Evolutionary conservation across 2,113 vertebrate genomes (phyloP).

Genomic region (Scophthalmus maximus): DNA sequence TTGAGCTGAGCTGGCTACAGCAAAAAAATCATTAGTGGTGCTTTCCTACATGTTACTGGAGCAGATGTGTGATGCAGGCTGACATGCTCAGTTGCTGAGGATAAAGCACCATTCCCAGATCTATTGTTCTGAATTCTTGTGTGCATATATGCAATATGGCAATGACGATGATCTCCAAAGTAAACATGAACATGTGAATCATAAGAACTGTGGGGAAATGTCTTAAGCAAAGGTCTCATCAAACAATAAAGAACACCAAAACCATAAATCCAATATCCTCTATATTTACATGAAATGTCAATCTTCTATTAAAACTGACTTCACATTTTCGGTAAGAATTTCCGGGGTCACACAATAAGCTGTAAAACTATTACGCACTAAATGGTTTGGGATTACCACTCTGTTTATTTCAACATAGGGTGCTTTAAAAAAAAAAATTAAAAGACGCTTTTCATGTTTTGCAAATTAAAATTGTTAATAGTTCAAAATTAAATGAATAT

Average conservation of each 20-base stretch:
- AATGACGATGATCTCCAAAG: constrained; percentile 22
- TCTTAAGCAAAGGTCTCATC: constrained; percentile 30
- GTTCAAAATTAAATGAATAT: constrained; percentile 33
- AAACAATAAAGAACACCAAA: constrained; percentile 57
- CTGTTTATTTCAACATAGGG: constrained; percentile 43
- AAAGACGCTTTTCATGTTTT: constrained; percentile 19
- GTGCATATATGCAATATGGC: constrained; percentile 20
- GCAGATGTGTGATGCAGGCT: constrained; percentile 10
- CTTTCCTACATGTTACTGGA: constrained; percentile 7
- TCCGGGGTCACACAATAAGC: constrained; percentile 49
- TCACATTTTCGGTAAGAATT: constrained; percentile 47
- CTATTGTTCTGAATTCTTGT: constrained; percentile 27
- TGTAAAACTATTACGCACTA: constrained; percentile 44
- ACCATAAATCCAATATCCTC: constrained; percentile 36
- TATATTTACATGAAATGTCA: constrained; percentile 58
- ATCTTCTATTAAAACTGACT: constrained; percentile 34
- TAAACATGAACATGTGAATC: constrained; percentile 31
- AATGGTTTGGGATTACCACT: constrained; percentile 42
- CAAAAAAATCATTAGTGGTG: not conserved
- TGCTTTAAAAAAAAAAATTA: constrained; percentile 17
- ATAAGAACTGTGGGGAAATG: constrained; percentile 24
- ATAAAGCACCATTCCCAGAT: constrained; percentile 51
- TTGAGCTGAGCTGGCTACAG: not conserved
- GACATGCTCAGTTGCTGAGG: constrained; percentile 21
- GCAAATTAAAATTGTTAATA: constrained; percentile 29